These are phyloP conservation scores for Neelides folsomi DNA, from an alignment of 2,888 invertebrate species.

Conservation along the genomic window DNA sequence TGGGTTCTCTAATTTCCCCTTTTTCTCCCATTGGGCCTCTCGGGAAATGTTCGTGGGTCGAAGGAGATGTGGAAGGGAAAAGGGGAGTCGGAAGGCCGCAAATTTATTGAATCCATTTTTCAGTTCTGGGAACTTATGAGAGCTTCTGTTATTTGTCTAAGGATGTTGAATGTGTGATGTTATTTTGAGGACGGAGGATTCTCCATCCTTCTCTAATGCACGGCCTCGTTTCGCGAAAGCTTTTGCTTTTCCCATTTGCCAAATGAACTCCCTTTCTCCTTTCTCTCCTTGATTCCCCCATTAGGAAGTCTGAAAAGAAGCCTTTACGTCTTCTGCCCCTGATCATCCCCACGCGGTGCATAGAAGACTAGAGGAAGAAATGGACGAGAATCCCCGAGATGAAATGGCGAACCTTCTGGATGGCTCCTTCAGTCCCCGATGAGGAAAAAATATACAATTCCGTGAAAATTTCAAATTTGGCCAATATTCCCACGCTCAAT, in stretches of 20 bases:
- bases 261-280: not conserved
- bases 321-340: not conserved
- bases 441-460: constrained; percentile 2
- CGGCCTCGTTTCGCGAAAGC: not conserved
- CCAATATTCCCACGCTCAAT: constrained; percentile 6
- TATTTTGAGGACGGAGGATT: too few species aligned
- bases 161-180: constrained; percentile 2
- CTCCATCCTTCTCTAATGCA: not conserved
- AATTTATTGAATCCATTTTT: constrained; percentile 23
- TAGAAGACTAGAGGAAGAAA: too few species aligned
- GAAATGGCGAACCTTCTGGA: too few species aligned
- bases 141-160: constrained; percentile 19
- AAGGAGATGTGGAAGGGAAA: not conserved
- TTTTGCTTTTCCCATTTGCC: too few species aligned
- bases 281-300: not conserved
- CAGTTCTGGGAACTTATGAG: constrained; percentile 16
- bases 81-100: constrained; percentile 12
- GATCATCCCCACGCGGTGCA: not conserved
- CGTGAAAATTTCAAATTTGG: constrained; percentile 12
- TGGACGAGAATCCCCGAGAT: too few species aligned
- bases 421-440: too few species aligned
- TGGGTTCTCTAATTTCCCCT: too few species aligned
- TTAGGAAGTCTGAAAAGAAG: not conserved
- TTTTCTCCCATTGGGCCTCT: too few species aligned
- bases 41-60: not conserved